Percentiles rank a stretch among this genome's conserved stretches.
These are phyloP conservation scores for Spea hammondii DNA, from an alignment of 2,797 vertebrate species.

Conservation along the genomic window DNA sequence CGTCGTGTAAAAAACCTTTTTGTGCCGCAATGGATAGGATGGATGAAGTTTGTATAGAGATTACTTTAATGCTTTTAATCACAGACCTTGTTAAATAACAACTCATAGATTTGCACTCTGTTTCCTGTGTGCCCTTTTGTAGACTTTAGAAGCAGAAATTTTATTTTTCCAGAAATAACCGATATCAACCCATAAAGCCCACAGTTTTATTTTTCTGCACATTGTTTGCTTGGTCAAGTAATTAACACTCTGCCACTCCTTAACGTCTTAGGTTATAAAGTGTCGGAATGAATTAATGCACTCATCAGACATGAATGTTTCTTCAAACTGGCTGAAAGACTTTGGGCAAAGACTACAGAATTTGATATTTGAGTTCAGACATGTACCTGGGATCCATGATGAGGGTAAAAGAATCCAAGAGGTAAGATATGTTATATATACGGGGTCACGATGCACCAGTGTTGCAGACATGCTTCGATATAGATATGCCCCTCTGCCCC, in stretches of 20 bases:
- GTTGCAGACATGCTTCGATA: background rate
- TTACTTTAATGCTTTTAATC: too few relatives aligned
- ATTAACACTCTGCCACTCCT: background rate
- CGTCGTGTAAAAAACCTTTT: too few relatives aligned
- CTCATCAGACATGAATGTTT: constrained; percentile 70
- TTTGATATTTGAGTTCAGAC: constrained; percentile 62
- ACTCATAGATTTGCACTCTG: background rate
- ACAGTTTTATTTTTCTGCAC: background rate
- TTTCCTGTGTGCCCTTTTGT: background rate
- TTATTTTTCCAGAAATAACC: background rate
- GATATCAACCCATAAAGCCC: too few relatives aligned
- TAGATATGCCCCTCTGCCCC: too few relatives aligned
- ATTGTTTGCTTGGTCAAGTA: background rate
- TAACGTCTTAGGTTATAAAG: constrained; percentile 64
- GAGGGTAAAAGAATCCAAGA: constrained; percentile 62
- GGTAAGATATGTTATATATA: constrained; percentile 56
- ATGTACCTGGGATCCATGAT: constrained; percentile 61
- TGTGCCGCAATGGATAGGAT: too few relatives aligned
- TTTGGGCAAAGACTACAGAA: constrained; percentile 62
- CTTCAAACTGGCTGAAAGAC: constrained; percentile 65
- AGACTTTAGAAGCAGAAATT: background rate
- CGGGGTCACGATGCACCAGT: background rate
- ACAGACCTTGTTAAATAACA: too few relatives aligned
- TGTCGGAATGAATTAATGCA: constrained; percentile 75
- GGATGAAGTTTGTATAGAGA: too few relatives aligned